These are phyloP conservation scores for Ashinkailepas kermadecensis DNA, from an alignment of 2,888 invertebrate genomes.

Conservation along the genomic window DNA sequence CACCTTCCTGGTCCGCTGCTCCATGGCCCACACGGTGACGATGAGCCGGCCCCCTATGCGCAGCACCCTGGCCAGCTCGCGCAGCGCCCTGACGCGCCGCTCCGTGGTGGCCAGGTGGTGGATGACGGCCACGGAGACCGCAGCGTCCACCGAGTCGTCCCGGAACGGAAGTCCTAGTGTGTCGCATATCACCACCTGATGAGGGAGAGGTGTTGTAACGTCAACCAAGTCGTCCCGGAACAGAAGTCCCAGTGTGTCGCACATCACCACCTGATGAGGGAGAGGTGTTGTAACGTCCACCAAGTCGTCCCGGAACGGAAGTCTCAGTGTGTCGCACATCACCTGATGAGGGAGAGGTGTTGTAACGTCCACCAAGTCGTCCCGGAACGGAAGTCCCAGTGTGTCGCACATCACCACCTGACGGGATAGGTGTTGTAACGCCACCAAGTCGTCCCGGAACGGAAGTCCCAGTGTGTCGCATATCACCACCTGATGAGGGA, in stretches of 20 bases:
- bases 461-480: too few species aligned
- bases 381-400: too few species aligned
- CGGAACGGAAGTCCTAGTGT: constrained; percentile 83
- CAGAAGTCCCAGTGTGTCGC: neutral
- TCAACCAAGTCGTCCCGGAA: neutral
- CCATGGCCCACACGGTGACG: constrained; percentile 94
- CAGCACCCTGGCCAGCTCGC: constrained; percentile 76
- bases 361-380: too few species aligned
- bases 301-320: too few species aligned
- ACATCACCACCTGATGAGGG: neutral
- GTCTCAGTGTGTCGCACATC: too few species aligned
- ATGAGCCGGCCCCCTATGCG: constrained; percentile 82
- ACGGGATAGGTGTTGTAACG: too few species aligned
- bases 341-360: too few species aligned
- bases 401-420: too few species aligned
- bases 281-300: neutral
- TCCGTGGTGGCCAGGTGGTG: constrained; percentile 96
- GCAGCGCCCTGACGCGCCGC: constrained; percentile 72
- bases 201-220: too few species aligned
- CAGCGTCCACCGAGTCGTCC: constrained; percentile 87
- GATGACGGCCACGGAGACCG: constrained; percentile 90
- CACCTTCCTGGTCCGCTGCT: constrained; percentile 1
- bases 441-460: too few species aligned
- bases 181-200: constrained; percentile 76
- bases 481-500: too few species aligned